Evolutionary conservation across 2,888 invertebrate species (phyloP).

Genomic region (Drosophila leonis): DNA sequence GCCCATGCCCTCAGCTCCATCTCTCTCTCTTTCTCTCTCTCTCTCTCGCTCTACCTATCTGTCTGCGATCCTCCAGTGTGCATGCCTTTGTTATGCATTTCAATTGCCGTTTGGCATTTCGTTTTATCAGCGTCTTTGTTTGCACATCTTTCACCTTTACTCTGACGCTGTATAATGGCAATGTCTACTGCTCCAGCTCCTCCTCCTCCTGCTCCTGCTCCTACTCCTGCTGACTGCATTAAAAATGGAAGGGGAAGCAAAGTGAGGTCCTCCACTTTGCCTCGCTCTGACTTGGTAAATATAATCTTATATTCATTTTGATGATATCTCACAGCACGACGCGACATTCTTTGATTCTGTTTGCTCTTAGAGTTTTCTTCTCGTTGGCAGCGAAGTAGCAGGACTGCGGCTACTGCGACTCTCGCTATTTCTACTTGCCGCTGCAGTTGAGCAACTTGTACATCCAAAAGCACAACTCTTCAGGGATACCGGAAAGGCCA

Average conservation of each 20-base stretch:
- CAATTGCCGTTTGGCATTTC: conserved; percentile 80
- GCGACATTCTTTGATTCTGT: conserved; percentile 63
- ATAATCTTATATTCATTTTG: conserved; percentile 79
- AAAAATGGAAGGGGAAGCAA: neutral
- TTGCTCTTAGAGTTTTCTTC: conserved; percentile 53
- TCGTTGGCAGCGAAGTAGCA: conserved; percentile 24
- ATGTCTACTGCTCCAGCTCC: conserved; percentile 19
- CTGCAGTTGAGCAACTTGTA: conserved; percentile 64
- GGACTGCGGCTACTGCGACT: conserved; percentile 12
- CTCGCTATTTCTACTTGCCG: conserved; percentile 38
- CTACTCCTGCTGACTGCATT: neutral
- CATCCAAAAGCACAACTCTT: conserved; percentile 74
- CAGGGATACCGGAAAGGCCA: conserved; percentile 27
- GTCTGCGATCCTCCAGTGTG: conserved; percentile 26
- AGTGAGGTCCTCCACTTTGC: neutral
- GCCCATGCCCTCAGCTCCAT: neutral
- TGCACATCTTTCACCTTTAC: conserved; percentile 68
- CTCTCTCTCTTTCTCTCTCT: neutral
- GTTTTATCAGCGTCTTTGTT: conserved; percentile 77
- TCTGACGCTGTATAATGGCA: conserved; percentile 45
- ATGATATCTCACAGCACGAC: conserved; percentile 64
- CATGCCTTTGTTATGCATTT: conserved; percentile 74
- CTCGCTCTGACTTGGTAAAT: conserved; percentile 53
- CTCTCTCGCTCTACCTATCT: neutral
- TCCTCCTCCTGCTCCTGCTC: neutral